phyloP scores from a whole-genome alignment of 2,113 vertebrate species.

The Eulemur rufifrons region DNA sequence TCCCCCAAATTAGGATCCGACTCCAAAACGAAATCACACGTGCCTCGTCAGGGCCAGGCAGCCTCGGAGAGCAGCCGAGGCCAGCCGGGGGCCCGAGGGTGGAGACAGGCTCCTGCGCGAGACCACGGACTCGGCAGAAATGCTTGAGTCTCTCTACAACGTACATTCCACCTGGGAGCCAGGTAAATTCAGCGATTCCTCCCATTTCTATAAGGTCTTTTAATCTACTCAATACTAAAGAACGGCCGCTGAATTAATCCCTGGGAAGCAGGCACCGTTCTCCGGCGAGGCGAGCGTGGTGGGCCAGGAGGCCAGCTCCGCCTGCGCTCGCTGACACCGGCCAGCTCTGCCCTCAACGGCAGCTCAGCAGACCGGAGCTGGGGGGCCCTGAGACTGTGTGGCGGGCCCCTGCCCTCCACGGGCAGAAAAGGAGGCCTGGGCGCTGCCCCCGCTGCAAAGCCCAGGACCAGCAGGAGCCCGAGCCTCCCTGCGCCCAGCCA shows the following conservation, averaged over 20 bases:
- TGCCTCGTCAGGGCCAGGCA: background rate
- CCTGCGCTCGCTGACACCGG: background rate
- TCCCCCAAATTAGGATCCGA: slow-evolving; percentile 85
- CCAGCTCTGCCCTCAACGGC: background rate
- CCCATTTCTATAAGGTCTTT: background rate
- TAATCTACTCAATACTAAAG: background rate
- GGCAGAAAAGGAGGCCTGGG: background rate
- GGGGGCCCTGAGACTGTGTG: background rate
- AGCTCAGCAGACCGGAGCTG: background rate
- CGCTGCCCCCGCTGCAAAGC: no score
- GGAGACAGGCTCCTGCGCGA: background rate
- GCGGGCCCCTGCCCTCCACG: background rate
- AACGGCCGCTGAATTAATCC: background rate
- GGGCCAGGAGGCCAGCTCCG: background rate
- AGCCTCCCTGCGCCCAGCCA: background rate
- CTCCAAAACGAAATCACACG: background rate
- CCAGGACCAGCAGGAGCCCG: background rate
- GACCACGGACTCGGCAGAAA: background rate
- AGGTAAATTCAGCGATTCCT: background rate
- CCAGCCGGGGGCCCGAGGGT: background rate
- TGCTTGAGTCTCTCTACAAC: background rate
- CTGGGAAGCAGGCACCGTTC: background rate
- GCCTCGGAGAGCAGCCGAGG: background rate
- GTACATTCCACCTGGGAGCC: background rate
- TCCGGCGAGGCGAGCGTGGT: background rate